Evolutionary conservation across 2,113 vertebrate species (phyloP).

Genomic region (Microtus richardsoni): DNA sequence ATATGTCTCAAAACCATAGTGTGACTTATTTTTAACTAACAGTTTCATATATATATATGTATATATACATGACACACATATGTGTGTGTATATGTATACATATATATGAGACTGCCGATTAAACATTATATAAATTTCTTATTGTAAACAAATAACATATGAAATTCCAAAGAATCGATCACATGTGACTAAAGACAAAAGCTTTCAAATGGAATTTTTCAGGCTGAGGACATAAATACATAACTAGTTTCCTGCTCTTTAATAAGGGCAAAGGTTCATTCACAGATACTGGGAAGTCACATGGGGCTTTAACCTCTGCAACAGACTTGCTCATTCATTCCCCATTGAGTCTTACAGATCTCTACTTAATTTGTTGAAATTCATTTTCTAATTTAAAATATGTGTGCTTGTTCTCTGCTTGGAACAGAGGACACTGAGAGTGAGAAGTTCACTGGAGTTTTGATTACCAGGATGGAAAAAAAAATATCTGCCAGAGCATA

Average conservation of each 20-base stretch:
- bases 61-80: neutral
- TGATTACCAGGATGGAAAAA: neutral
- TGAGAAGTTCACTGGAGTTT: slow-evolving; percentile 6
- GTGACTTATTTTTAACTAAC: neutral
- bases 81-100: neutral
- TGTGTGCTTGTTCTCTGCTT: neutral
- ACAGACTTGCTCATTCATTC: neutral
- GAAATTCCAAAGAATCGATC: neutral
- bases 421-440: neutral
- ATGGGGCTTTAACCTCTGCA: neutral
- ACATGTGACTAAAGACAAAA: neutral
- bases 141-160: slow-evolving; percentile 2
- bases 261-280: neutral
- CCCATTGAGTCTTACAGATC: neutral
- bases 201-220: neutral
- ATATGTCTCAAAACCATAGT: neutral
- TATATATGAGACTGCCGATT: no score
- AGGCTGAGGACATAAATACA: neutral
- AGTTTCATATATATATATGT: neutral
- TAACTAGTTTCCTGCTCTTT: neutral
- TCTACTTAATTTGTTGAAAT: neutral
- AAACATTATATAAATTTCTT: neutral
- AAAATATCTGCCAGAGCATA: neutral
- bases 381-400: slow-evolving; percentile 29
- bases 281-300: neutral